Base-by-base conservation (phyloP, 35 echinoderm and acorn worm genomes). In the Hemicentrotus pulcherrimus region DNA sequence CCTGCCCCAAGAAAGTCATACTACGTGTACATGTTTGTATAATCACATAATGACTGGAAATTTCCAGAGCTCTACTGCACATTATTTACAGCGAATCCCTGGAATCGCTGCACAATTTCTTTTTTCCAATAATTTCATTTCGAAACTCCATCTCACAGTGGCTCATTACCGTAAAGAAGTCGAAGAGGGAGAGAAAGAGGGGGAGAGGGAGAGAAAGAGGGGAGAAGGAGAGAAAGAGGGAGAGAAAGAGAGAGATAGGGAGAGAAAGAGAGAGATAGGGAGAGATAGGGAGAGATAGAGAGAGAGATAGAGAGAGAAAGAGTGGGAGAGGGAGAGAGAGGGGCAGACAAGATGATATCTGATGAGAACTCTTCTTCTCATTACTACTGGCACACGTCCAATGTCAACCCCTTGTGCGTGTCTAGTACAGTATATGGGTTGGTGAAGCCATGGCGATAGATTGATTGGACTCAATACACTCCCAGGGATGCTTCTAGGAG, bases 401-500 rank as follows among this genome's bases (percentile, higher is more conserved):
- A 90, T 90, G 32, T 41, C 88, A 35, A 90, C 88, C 14, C 31
- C 88, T 32, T 31, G 46, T 90, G 24, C 12, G 9, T 90, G 32
- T 45, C 5, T 41, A 15, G 61, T 16, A 41, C 13, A 24, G 32
- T 22, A 9, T 90, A 41, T 9, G 14, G 18, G 88, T 19, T 90
- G 46, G 32, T 47, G 88, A 89, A 89, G 45, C 87, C 87, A 90
- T 41, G 88, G 88, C 88, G 10, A 90, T 90, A 58, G 91, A 93
- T 48, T 93, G 91, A 93, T 93, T 58, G 24, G 46, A 31, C n/a
- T 58, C 18, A 93, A 58, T 78, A 31, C n/a, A 58, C 48, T 93
- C 91, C 91, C 91, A 93, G 91, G 91, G 46, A 50, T 58, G 48
- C 16, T 13, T 4, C 46, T 14, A 24, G 48, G 30, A 58, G 91